Base-by-base conservation (phyloP, 2,888 invertebrate genomes). In the Protonemura montana region DNA sequence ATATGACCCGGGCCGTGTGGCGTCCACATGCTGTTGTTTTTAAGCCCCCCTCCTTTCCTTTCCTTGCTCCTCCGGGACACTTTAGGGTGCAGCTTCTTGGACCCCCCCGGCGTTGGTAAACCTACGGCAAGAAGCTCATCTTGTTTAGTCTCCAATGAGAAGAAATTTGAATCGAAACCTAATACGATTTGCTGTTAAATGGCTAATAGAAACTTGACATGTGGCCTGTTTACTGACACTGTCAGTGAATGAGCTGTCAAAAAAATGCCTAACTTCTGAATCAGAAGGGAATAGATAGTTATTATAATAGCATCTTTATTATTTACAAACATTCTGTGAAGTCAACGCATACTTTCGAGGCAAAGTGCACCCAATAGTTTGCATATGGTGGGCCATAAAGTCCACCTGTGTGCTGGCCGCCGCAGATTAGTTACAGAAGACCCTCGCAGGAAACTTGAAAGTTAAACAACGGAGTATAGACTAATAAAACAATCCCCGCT, bases 1-100 rank as follows among this genome's bases (percentile, higher is more conserved):
- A 81, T n/a, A n/a, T n/a, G n/a, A n/a, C n/a, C n/a, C n/a, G n/a
- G 81, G 7, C 59, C 59, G 7, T 59, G 29, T 81, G 81, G 81
- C 29, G n/a, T 13, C 81, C 81, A 81, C 30, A 81, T 81, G 81
- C n/a, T 30, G 81, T 30, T 81, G 81, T 81, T 81, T 81, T 81
- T 30, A 27, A 81, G 30, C 81, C 81, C 30, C n/a, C n/a, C 81
- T n/a, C 81, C 5, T 16, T 81, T 30, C 81, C 81, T 10, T 30
- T 0, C 30, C 30, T 28, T 27, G 28, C 78, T 78, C 78, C 28
- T 28, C 78, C 25, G 78, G 28, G 28, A 28, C 78, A 29, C 81
- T 81, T 81, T 6, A 81, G 81, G 81, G 81, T 30, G 81, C 30
- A 59, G 59, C 13, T 28, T 30, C 7, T 3, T 1, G 28, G 81